These are phyloP conservation scores for Portevinia maculata DNA, from an alignment of 2,888 invertebrate genomes.

Conservation along the genomic window DNA sequence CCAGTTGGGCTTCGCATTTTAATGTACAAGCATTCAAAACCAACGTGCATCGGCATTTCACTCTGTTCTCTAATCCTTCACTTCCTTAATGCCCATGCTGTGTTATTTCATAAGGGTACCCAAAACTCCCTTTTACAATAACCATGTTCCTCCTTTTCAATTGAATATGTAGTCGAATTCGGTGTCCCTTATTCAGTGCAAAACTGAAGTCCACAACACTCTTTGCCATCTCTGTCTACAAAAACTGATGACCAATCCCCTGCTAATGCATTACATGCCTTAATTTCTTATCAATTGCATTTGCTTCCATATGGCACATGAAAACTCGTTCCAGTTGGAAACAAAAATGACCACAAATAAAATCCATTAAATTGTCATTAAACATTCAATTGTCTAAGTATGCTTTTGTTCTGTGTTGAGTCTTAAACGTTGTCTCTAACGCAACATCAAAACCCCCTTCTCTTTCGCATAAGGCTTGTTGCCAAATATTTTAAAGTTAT, in stretches of 20 bases:
- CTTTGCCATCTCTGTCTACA: background rate
- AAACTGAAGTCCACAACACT: no score
- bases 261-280: background rate
- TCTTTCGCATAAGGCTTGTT: slow-evolving; percentile 3
- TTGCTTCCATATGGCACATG: slow-evolving; percentile 9
- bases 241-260: background rate
- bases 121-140: no score
- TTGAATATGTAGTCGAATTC: no score
- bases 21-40: no score
- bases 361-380: slow-evolving; percentile 42
- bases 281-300: background rate
- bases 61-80: no score
- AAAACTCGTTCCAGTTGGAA: slow-evolving; percentile 13
- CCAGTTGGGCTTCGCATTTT: no score
- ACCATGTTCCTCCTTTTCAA: no score
- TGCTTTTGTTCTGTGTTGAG: slow-evolving; percentile 19
- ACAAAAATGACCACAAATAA: background rate
- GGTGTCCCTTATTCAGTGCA: no score
- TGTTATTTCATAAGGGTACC: no score
- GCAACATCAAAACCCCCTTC: slow-evolving; percentile 24
- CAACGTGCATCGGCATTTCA: no score
- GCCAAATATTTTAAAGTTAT: slow-evolving; percentile 41
- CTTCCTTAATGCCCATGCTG: no score
- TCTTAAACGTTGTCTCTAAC: slow-evolving; percentile 32
- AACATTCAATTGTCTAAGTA: slow-evolving; percentile 9